Evolutionary conservation across 1,140 invertebrate genomes (phyloP).

Genomic region (Forficula auricularia): DNA sequence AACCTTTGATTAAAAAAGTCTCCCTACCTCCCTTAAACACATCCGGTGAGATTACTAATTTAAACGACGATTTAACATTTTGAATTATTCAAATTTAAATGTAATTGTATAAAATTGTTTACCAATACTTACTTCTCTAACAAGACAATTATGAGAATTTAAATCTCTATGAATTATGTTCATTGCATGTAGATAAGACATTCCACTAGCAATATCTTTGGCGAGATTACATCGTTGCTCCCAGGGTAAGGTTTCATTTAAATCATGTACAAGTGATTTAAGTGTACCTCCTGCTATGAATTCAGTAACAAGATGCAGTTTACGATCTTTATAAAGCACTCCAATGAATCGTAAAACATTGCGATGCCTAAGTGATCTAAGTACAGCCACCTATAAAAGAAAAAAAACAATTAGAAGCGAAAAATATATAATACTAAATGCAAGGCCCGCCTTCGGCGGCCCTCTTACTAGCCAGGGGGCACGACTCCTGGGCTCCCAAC

Average conservation of each 20-base stretch:
- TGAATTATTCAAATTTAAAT: too few species aligned
- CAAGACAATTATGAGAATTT: constrained; percentile 89
- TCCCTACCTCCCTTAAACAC: too few species aligned
- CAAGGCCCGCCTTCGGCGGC: too few species aligned
- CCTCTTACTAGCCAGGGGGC: too few species aligned
- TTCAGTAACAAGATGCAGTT: constrained; percentile 79
- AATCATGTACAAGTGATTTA: constrained; percentile 63
- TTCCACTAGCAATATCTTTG: constrained; percentile 78
- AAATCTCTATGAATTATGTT: constrained; percentile 91
- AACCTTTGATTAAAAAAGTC: too few species aligned
- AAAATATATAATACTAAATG: too few species aligned
- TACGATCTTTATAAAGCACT: constrained; percentile 81
- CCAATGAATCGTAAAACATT: constrained; percentile 85
- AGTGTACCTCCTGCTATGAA: constrained; percentile 81
- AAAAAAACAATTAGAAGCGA: background rate
- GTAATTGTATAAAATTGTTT: too few species aligned
- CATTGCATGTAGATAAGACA: constrained; percentile 84
- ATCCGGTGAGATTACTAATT: too few species aligned
- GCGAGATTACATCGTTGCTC: constrained; percentile 64
- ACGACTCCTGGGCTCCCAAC: too few species aligned
- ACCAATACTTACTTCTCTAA: constrained; percentile 54
- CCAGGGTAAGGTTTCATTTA: constrained; percentile 56
- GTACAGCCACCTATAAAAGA: constrained; percentile 53
- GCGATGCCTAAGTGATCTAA: constrained; percentile 69
- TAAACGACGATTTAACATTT: too few species aligned